Base-by-base conservation (phyloP, 2,888 invertebrate species). In the Vesta saturnalis region DNA sequence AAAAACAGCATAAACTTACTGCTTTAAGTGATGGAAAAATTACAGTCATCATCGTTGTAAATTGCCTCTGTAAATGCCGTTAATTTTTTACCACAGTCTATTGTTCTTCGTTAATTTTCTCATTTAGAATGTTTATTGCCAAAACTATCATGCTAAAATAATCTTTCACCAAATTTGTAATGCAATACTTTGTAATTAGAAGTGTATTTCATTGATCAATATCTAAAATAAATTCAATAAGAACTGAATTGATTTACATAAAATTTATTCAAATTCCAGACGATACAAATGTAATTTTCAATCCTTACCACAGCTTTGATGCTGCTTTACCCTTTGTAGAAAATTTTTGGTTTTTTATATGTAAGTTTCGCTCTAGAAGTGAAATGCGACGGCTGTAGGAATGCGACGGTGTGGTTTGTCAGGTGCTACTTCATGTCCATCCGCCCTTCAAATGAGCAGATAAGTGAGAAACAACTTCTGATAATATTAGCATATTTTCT, bases 401-500 rank as follows among this genome's bases (percentile, higher is more conserved):
- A 77, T 75, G 76, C 72, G 75, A 77, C 78, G 76, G 72, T 77
- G 74, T 73, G 70, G 77, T 77, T 79, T 23, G 73, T 78, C 79
- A 79, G 78, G 79, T 79, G 78, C 79, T 79, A 77, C 78, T 75
- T 74, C 73, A 72, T 74, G 78, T 73, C 76, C 76, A 76, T 73
- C 74, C 76, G 75, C 74, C 74, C 73, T 73, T 74, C 74, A 76
- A 78, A 79, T 79, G 75, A 75, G 72, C 69, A 69, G 73, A 75
- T 75, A 75, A 75, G 75, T 73, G 78, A 74, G 75, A 77, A 76
- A 78, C 78, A 79, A 79, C 79, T 79, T 77, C 71, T 76, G 77
- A 76, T 74, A 73, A 77, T 78, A 80, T 80, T 80, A 79, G 79
- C 80, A 80, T 80, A 80, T 77, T 79, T 79, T 75, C 76, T 73